Conservation (phyloP, 2,888 invertebrate genomes). For the Diaprepes abbreviatus region DNA sequence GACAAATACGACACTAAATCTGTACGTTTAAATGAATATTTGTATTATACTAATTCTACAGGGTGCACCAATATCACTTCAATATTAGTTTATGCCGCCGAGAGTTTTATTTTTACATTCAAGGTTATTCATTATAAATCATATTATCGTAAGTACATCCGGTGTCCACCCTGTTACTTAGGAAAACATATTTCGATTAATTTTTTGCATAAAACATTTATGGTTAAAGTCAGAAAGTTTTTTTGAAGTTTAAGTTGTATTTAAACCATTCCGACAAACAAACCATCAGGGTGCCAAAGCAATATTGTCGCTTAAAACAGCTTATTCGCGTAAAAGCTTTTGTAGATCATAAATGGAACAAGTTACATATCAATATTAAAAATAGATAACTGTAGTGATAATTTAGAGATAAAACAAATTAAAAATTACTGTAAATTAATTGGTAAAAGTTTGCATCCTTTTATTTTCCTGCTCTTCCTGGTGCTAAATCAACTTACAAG, state of each 20-base stretch:
- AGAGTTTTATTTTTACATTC: background rate
- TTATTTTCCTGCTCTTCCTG: too few species aligned
- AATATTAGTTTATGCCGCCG: background rate
- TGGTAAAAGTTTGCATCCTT: too few species aligned
- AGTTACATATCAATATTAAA: too few species aligned
- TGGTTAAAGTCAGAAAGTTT: background rate
- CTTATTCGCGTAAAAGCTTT: background rate
- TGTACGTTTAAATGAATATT: conserved; percentile 52
- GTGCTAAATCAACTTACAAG: too few species aligned
- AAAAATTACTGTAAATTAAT: too few species aligned
- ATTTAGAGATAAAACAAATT: too few species aligned
- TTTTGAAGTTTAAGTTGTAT: background rate
- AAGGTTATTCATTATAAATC: background rate
- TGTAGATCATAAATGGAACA: too few species aligned
- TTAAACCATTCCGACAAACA: background rate
- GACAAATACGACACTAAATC: conserved; percentile 62
- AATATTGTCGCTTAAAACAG: background rate
- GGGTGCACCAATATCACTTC: conserved; percentile 19
- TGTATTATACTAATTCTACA: conserved; percentile 53
- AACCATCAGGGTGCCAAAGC: conserved; percentile 28
- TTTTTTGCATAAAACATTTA: background rate
- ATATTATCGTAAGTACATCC: background rate
- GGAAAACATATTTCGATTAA: background rate
- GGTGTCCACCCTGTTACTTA: conserved; percentile 1
- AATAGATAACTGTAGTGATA: too few species aligned